Evolutionary conservation across 1,140 invertebrate species (phyloP).

Genomic region (Colletes gigas): DNA sequence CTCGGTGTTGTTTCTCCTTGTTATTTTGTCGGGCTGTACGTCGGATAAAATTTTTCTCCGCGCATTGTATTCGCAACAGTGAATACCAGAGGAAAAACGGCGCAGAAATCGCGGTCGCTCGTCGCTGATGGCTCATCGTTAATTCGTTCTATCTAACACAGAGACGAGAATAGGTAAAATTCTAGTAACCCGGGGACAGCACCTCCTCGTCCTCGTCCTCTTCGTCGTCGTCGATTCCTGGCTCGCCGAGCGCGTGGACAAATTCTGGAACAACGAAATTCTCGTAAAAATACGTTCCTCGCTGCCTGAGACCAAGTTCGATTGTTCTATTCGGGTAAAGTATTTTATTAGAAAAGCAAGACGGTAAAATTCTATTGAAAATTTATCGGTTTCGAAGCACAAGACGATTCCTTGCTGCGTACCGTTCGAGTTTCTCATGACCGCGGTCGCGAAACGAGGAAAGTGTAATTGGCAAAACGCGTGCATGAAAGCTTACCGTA

Average conservation of each 20-base stretch:
- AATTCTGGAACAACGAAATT: slow-evolving; percentile 85
- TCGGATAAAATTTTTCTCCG: neutral
- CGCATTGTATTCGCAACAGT: slow-evolving; percentile 12
- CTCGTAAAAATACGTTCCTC: neutral
- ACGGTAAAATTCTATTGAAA: too few relatives aligned
- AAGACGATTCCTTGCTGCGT: too few relatives aligned
- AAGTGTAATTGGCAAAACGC: neutral
- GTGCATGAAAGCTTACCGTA: slow-evolving; percentile 84
- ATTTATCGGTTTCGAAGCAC: neutral
- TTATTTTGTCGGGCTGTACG: neutral
- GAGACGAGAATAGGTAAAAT: slow-evolving; percentile 59
- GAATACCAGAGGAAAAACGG: slow-evolving; percentile 47
- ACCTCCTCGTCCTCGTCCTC: slow-evolving; percentile 87
- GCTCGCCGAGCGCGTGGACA: slow-evolving; percentile 90
- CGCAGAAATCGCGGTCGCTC: slow-evolving; percentile 11
- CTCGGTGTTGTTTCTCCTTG: neutral
- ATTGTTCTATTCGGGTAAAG: neutral
- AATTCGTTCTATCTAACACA: slow-evolving; percentile 61
- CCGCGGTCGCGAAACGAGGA: neutral
- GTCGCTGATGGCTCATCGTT: slow-evolving; percentile 24
- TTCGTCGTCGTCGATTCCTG: slow-evolving; percentile 87
- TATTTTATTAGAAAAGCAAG: too few relatives aligned
- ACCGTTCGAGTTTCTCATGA: neutral
- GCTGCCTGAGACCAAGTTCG: too few relatives aligned
- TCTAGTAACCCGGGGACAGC: slow-evolving; percentile 74